Evolutionary conservation across 2,888 invertebrate species (phyloP).

Genomic region (Pandemis cinnamomeana): DNA sequence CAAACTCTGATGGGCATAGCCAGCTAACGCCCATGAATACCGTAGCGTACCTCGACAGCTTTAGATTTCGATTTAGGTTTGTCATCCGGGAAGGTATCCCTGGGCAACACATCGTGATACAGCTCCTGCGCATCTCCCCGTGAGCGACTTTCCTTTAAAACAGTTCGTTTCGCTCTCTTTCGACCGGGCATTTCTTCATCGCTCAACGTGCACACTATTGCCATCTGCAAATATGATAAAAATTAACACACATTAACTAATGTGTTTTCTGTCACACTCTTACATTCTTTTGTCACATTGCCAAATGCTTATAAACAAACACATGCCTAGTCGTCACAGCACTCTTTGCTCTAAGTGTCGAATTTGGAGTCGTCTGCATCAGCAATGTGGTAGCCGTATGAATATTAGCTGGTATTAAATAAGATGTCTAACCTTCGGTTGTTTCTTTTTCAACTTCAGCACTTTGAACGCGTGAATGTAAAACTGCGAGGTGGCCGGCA

Average conservation of each 20-base stretch:
- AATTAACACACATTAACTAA: background rate
- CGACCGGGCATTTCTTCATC: conserved; percentile 64
- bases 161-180: conserved; percentile 58
- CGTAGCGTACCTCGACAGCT: conserved; percentile 26
- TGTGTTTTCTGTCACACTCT: background rate
- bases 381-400: background rate
- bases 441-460: conserved; percentile 77
- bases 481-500: conserved; percentile 77
- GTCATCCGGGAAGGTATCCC: background rate
- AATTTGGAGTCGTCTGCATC: too few relatives aligned
- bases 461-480: conserved; percentile 86
- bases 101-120: conserved; percentile 63
- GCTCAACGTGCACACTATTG: conserved; percentile 72
- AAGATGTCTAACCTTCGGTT: conserved; percentile 61
- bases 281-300: too few relatives aligned
- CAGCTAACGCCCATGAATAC: background rate
- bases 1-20: background rate
- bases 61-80: conserved; percentile 4
- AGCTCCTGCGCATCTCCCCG: conserved; percentile 67
- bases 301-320: too few relatives aligned
- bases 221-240: conserved; percentile 51
- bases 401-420: background rate
- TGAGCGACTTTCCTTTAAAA: conserved; percentile 56
- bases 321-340: too few relatives aligned
- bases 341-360: too few relatives aligned